These are phyloP conservation scores for Schizotus pectinicornis DNA, from an alignment of 2,888 invertebrate species.

Conservation along the genomic window DNA sequence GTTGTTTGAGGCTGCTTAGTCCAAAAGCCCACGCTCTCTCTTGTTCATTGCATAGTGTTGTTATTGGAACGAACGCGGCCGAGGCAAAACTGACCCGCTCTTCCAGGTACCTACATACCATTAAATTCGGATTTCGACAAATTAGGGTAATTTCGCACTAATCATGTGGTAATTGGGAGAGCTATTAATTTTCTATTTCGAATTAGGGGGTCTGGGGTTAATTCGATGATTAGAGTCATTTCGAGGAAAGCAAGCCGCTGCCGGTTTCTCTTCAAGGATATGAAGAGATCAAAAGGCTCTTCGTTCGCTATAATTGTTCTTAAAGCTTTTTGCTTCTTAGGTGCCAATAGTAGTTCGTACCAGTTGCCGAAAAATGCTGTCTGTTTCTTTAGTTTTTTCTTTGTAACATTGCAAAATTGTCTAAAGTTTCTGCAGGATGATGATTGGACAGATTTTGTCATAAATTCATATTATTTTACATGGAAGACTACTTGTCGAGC, in stretches of 20 bases:
- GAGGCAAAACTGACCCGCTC: conserved; percentile 17
- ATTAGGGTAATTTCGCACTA: conserved; percentile 17
- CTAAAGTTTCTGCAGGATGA: too few relatives aligned
- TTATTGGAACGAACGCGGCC: conserved; percentile 22
- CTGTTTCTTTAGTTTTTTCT: too few relatives aligned
- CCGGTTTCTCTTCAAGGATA: not conserved
- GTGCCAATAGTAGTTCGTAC: too few relatives aligned
- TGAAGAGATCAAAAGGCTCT: not conserved
- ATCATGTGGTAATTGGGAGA: conserved; percentile 19
- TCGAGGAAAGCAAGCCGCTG: not conserved
- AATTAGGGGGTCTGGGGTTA: conserved; percentile 1
- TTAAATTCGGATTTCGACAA: conserved; percentile 15
- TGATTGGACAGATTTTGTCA: too few relatives aligned
- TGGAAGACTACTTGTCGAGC: too few relatives aligned
- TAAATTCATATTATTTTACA: too few relatives aligned
- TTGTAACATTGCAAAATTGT: too few relatives aligned
- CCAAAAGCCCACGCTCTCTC: conserved; percentile 34
- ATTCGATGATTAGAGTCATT: not conserved
- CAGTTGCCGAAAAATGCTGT: too few relatives aligned
- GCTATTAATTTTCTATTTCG: conserved; percentile 2
- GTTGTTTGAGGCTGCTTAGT: conserved; percentile 56
- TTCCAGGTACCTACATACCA: conserved; percentile 10
- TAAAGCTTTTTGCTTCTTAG: too few relatives aligned
- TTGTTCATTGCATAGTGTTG: conserved; percentile 17
- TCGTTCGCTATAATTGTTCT: not conserved